A percentile compares a stretch with the other conserved stretches of the same genome.
Conservation (phyloP, 2,797 vertebrate species). For the Crenuchus spilurus region DNA sequence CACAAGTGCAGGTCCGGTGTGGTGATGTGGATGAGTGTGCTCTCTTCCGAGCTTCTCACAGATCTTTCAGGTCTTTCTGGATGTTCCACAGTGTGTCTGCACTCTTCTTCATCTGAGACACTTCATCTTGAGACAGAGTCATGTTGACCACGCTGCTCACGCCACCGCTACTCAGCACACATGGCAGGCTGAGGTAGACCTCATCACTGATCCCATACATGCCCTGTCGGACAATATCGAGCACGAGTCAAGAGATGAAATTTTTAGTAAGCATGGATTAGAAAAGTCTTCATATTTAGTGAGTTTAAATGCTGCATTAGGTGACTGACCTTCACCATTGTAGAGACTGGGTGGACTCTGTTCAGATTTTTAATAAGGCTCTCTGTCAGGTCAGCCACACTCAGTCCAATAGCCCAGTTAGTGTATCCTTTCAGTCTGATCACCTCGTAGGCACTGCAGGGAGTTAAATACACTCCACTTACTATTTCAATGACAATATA, state of each 20-base stretch:
- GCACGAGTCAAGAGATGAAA: no score
- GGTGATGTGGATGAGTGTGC: neutral
- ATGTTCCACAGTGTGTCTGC: constrained; percentile 90
- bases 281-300: neutral
- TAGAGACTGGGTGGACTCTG: constrained; percentile 90
- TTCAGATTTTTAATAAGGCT: constrained; percentile 89
- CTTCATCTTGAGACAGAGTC: constrained; percentile 87
- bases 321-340: constrained; percentile 90
- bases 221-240: constrained; percentile 69
- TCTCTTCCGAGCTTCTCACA: constrained; percentile 68
- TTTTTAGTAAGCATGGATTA: no score
- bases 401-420: constrained; percentile 97
- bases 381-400: constrained; percentile 91
- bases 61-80: constrained; percentile 92
- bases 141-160: constrained; percentile 90
- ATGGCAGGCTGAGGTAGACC: constrained; percentile 93
- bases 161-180: constrained; percentile 84
- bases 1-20: neutral
- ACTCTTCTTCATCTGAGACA: constrained; percentile 87
- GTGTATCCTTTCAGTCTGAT: constrained; percentile 97
- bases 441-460: constrained; percentile 90
- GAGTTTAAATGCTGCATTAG: neutral
- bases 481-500: no score
- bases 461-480: neutral
- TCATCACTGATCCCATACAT: constrained; percentile 90